A percentile compares a stretch with the other conserved stretches of the same genome.
Evolutionary conservation across 1,140 invertebrate species (phyloP).

Genomic region (Pristionchus pacificus): DNA sequence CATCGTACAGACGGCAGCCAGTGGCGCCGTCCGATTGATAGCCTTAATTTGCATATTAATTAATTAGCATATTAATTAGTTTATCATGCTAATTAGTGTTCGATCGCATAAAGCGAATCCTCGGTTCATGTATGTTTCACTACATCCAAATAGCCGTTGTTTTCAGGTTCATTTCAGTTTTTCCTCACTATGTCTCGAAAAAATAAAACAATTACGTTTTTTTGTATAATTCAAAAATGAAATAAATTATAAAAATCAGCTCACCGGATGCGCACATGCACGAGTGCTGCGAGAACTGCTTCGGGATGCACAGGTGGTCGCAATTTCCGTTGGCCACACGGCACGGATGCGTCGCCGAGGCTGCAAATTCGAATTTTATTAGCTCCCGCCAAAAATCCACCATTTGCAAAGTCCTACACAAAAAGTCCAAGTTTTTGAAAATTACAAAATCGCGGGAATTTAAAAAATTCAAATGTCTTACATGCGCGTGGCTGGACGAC

Average conservation of each 20-base stretch:
- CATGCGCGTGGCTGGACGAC: slow-evolving; percentile 42
- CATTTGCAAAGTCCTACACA: slow-evolving; percentile 53
- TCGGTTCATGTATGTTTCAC: too few relatives aligned
- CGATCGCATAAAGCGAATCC: too few relatives aligned
- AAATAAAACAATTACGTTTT: too few relatives aligned
- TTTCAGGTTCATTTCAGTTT: too few relatives aligned
- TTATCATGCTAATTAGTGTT: too few relatives aligned
- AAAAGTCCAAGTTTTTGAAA: slow-evolving; percentile 15
- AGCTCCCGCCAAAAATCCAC: too few relatives aligned
- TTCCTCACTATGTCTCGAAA: too few relatives aligned
- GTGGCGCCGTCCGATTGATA: slow-evolving; percentile 20
- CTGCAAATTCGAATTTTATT: background rate
- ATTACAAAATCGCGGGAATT: background rate
- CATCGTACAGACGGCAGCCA: slow-evolving; percentile 44
- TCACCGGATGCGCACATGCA: slow-evolving; percentile 53
- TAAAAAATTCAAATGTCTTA: slow-evolving; percentile 29
- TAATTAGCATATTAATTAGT: too few relatives aligned
- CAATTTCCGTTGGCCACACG: slow-evolving; percentile 74
- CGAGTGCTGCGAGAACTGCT: slow-evolving; percentile 41
- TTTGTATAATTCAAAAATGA: background rate
- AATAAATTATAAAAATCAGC: background rate
- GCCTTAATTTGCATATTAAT: too few relatives aligned
- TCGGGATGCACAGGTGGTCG: slow-evolving; percentile 51
- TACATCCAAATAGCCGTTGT: too few relatives aligned
- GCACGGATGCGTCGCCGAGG: slow-evolving; percentile 74